Conservation (phyloP, 1,140 invertebrate genomes). For the Ctenoplectra terminalis region DNA sequence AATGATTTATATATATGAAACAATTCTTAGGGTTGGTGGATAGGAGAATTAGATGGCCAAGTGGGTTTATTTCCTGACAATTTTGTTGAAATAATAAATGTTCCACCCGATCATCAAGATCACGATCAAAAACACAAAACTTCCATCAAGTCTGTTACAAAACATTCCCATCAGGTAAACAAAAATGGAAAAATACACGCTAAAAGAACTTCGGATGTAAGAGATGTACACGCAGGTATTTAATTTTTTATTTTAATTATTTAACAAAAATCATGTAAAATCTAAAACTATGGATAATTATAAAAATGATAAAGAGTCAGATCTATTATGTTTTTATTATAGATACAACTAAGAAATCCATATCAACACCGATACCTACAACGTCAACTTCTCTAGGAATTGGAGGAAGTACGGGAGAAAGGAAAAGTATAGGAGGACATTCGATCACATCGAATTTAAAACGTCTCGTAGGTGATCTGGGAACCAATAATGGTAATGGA, state of each 20-base stretch:
- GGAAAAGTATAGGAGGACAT: slow-evolving; percentile 70
- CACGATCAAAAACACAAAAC: slow-evolving; percentile 71
- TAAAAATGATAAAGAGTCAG: not conserved
- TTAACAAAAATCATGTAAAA: too few relatives aligned
- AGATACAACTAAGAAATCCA: slow-evolving; percentile 59
- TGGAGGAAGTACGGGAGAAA: slow-evolving; percentile 64
- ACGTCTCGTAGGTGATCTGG: slow-evolving; percentile 70
- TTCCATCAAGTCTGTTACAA: slow-evolving; percentile 61
- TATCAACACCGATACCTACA: slow-evolving; percentile 49
- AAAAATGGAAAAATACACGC: slow-evolving; percentile 75
- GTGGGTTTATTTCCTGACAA: slow-evolving; percentile 98
- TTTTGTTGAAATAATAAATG: slow-evolving; percentile 90
- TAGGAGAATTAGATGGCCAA: slow-evolving; percentile 94
- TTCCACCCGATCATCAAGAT: slow-evolving; percentile 68
- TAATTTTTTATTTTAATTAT: too few relatives aligned
- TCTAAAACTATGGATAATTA: too few relatives aligned
- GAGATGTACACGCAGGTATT: slow-evolving; percentile 59
- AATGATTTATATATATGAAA: too few relatives aligned
- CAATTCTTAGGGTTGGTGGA: slow-evolving; percentile 92
- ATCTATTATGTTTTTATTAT: not conserved
- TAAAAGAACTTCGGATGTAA: slow-evolving; percentile 75
- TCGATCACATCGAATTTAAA: slow-evolving; percentile 77
- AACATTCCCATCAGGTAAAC: slow-evolving; percentile 69
- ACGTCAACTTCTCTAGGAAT: slow-evolving; percentile 49
- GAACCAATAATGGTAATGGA: slow-evolving; percentile 71